Conservation (phyloP, 2,888 invertebrate genomes). For the Dione juno region DNA sequence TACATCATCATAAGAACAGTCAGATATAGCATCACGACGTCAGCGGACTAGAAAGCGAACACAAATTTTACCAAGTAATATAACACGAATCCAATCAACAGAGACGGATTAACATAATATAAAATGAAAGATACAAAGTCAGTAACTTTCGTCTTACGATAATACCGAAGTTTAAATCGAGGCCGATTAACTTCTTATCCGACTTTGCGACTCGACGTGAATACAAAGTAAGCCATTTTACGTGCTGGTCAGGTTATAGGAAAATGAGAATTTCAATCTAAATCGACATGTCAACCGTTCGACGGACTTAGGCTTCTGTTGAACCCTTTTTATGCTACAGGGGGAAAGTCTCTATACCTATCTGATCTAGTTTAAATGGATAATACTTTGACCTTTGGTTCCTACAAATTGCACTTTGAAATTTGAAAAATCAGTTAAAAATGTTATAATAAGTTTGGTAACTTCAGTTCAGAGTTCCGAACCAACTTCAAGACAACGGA, state of each 20-base stretch:
- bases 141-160: background rate
- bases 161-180: conserved; percentile 19
- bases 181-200: conserved; percentile 21
- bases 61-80: too few species aligned
- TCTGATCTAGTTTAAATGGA: background rate
- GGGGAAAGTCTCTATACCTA: background rate
- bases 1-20: too few species aligned
- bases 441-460: too few species aligned
- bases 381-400: background rate
- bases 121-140: background rate
- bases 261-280: conserved; percentile 10
- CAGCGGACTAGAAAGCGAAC: too few species aligned
- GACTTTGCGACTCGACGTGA: conserved; percentile 9
- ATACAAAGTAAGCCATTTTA: conserved; percentile 9
- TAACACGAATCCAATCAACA: background rate
- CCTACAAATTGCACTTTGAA: too few species aligned
- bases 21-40: too few species aligned
- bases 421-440: too few species aligned
- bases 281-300: background rate
- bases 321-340: background rate
- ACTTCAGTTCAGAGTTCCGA: too few species aligned
- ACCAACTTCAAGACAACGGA: too few species aligned
- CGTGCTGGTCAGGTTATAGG: background rate
- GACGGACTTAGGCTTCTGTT: background rate
- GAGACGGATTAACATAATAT: background rate